These are phyloP conservation scores for Drosophila subobscura DNA, from an alignment of 1,140 invertebrate species.

Conservation along the genomic window DNA sequence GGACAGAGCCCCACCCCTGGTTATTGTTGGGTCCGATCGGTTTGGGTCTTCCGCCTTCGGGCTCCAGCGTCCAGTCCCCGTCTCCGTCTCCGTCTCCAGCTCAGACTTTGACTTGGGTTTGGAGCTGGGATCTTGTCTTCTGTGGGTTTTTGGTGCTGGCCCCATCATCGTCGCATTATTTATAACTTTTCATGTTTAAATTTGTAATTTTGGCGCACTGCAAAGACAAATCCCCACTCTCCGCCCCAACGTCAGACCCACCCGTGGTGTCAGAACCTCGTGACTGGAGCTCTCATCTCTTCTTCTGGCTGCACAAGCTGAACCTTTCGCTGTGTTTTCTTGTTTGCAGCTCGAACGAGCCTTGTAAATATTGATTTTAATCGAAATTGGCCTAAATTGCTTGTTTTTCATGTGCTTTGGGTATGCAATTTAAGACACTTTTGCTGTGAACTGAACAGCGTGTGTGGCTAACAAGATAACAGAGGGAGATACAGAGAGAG, in stretches of 20 bases:
- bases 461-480: slow-evolving; percentile 15
- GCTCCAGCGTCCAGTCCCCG: slow-evolving; percentile 32
- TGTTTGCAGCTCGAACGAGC: slow-evolving; percentile 45
- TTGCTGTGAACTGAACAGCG: slow-evolving; percentile 56
- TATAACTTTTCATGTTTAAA: slow-evolving; percentile 81
- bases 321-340: background rate
- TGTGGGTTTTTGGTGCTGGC: slow-evolving; percentile 3
- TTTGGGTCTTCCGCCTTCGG: slow-evolving; percentile 52
- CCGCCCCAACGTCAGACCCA: too few relatives aligned
- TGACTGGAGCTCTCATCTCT: slow-evolving; percentile 9
- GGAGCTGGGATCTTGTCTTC: background rate
- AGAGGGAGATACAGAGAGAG: slow-evolving; percentile 6
- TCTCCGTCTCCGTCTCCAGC: slow-evolving; percentile 9
- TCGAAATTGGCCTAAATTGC: slow-evolving; percentile 80
- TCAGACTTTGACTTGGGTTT: slow-evolving; percentile 29
- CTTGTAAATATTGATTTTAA: slow-evolving; percentile 81
- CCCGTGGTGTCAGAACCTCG: slow-evolving; percentile 14
- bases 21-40: background rate
- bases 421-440: slow-evolving; percentile 70
- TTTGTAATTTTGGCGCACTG: slow-evolving; percentile 76
- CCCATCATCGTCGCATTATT: slow-evolving; percentile 70
- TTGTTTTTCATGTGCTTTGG: slow-evolving; percentile 55
- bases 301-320: background rate
- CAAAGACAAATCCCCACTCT: slow-evolving; percentile 3
- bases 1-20: slow-evolving; percentile 15